A percentile compares a stretch with the other conserved stretches of the same genome.
phyloP scores from a whole-genome alignment of 2,113 vertebrate genomes.

The Onychostruthus taczanowskii region DNA sequence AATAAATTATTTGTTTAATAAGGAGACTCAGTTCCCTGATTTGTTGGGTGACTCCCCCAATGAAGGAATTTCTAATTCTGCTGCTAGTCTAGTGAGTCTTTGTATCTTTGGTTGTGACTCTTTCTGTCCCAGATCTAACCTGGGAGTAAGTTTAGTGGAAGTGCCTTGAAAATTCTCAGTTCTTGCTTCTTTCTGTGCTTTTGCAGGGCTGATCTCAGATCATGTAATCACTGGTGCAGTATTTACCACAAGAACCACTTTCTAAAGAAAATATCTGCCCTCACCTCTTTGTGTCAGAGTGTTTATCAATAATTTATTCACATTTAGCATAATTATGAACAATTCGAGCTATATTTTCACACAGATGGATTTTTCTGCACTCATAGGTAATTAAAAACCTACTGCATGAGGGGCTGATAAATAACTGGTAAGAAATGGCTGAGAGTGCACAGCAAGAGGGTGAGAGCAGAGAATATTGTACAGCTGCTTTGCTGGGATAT shows the following conservation, averaged over 20 bases:
- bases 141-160: background rate
- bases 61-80: background rate
- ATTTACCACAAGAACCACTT: background rate
- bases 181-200: background rate
- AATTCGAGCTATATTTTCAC: background rate
- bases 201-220: background rate
- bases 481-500: background rate
- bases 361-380: background rate
- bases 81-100: background rate
- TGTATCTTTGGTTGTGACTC: background rate
- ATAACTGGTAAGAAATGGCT: background rate
- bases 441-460: background rate
- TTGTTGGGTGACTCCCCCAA: background rate
- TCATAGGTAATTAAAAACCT: background rate
- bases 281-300: background rate
- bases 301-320: background rate
- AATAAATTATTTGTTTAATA: background rate
- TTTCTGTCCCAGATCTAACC: background rate
- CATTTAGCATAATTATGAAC: background rate
- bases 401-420: background rate
- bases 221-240: too few species aligned
- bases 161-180: background rate
- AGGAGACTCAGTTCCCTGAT: background rate
- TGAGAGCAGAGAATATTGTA: background rate
- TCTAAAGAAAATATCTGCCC: background rate